Base-by-base conservation (phyloP, 1,140 invertebrate genomes). In the Neomicropteryx cornuta region DNA sequence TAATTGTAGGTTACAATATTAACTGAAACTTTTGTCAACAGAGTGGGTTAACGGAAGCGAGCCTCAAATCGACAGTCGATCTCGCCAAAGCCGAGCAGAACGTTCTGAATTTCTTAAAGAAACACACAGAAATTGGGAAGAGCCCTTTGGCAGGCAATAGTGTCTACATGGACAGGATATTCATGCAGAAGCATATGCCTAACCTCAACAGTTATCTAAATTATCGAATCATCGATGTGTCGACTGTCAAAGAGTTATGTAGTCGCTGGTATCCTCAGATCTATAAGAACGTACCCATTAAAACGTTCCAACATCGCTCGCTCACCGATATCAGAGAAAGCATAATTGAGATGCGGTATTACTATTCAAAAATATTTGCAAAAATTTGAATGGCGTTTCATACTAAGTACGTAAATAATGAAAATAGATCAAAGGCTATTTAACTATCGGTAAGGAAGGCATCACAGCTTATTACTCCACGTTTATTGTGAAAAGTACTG, bases 141-240 rank as follows among this genome's bases (percentile, higher is more conserved):
- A 81, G 77, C 46, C 87, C 88, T 1, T 53, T 97, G 17, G 91
- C 83, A 37, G 94, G 94, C 0, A 98, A 94, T 67, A 82, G 85
- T 36, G 73, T 97, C 5, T 84, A 87, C 50, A 80, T 83, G 69
- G 93, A 98, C 58, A 66, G 82, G 43, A 36, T 80, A 10, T 94
- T 93, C 62, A 44, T 94, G 21, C 43, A 52, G 2, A 83, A 82
- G 61, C 76, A 81, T 47, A 84, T 91, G 78, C 84, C 87, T 1
- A 60, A 46, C 23, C 54, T 92, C 11, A 54, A 84, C 51, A 52
- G 79, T 8, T 86, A 92, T 61, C 66, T 97, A 38, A 90, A 97
- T 62, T 96, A 97, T 63, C 75, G 93, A 52, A 82, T 91, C 17
- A 80, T 97, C 35, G 94, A 98, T 75, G 91, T 96, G 3, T 89